Evolutionary conservation across 2,113 vertebrate species (phyloP), one percentile per base, ranked within the genome.

Genomic region (Elgaria multicarinata): DNA sequence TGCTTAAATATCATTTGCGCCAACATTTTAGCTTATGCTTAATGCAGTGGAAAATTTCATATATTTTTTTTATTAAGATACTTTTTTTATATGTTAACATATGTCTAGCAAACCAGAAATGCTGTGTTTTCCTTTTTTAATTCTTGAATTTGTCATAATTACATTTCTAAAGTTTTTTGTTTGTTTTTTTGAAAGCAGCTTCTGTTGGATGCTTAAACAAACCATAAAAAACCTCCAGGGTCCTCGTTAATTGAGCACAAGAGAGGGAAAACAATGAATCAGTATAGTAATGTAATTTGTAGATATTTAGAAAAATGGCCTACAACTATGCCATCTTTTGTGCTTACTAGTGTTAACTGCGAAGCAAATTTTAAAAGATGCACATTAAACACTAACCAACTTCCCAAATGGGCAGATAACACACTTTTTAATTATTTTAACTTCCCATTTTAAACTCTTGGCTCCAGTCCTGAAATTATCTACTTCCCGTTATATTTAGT

Each of bases 131-230:
- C 75, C 58, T 50, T 28, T n/a, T 92, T 96, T 94, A 87, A 84
- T 92, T 88, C 88, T 91, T 88, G 91, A 90, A 89, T 93, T 92
- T 93, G 88, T 92, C 92, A 94, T 93, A 82, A 96, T 96, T 95
- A 93, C 44, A 69, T 76, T 94, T 93, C 88, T 86, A 93, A 85
- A 86, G 22, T 26, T 28, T 44, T n/a, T n/a, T n/a, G n/a, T n/a
- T 44, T 39, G 28, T 64, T 4, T 58, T 62, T 67, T 77, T 93
- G 76, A 90, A 92, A 94, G 92, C 69, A 81, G 92, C 92, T 92
- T 92, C 86, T 87, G 79, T 89, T 86, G 91, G 90, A 91, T 90
- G 90, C 33, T 85, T 89, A 92, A 94, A 82, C 92, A 92, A 90
- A 78, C 58, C 58, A 89, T 50, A 5, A 64, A 80, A 89, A 90